Percentiles rank a stretch among this genome's conserved stretches.
These are phyloP conservation scores for Hydrotaea cyrtoneurina DNA, from an alignment of 2,888 invertebrate genomes.

Conservation along the genomic window DNA sequence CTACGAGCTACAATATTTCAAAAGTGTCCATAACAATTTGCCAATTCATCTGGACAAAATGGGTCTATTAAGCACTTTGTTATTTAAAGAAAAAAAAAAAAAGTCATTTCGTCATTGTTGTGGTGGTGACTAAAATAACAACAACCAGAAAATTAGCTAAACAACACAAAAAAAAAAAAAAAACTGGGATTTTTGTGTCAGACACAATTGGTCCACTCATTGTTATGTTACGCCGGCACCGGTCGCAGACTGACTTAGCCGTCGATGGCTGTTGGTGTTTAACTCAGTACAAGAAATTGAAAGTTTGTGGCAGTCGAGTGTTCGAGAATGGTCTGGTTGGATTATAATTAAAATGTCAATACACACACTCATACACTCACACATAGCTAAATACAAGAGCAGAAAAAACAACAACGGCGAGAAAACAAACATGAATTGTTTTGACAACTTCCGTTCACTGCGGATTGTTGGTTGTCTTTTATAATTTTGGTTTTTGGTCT, in stretches of 20 bases:
- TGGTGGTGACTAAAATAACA: background rate
- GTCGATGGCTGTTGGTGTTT: background rate
- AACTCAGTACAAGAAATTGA: background rate
- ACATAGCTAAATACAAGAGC: background rate
- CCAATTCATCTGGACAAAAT: background rate
- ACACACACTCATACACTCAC: background rate
- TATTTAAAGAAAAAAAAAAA: background rate
- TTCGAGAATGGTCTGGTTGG: background rate
- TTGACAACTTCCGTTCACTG: constrained; percentile 28
- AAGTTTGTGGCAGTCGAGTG: constrained; percentile 8
- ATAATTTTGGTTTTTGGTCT: background rate
- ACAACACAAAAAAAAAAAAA: no score
- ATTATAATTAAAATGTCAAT: constrained; percentile 35
- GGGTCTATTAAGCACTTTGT: background rate
- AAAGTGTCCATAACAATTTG: background rate
- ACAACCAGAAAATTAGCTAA: background rate
- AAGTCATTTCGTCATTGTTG: background rate
- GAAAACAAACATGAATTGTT: constrained; percentile 12
- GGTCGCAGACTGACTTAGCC: background rate
- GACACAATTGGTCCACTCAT: constrained; percentile 23
- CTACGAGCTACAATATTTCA: no score
- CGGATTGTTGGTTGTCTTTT: background rate
- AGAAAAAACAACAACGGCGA: background rate
- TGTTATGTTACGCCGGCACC: background rate
- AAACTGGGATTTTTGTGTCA: background rate